Evolutionary conservation across 2,888 invertebrate genomes (phyloP).

Genomic region (Callosobruchus maculatus): DNA sequence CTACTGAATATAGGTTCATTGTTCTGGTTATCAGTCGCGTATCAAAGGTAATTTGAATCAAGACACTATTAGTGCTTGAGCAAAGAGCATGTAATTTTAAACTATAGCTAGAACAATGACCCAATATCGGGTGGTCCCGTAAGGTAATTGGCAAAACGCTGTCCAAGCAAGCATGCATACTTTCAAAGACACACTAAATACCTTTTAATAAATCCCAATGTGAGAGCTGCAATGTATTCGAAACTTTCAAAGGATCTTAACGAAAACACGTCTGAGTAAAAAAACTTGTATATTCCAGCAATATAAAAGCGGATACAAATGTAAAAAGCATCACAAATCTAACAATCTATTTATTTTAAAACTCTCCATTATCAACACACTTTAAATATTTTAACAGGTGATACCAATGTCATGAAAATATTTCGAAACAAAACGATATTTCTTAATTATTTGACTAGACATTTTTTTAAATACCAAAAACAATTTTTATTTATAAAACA

Average conservation of each 20-base stretch:
- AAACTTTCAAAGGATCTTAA: slow-evolving; percentile 3
- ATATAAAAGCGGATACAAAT: slow-evolving; percentile 33
- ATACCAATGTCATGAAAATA: slow-evolving; percentile 13
- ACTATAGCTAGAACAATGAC: no score
- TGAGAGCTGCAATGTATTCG: neutral
- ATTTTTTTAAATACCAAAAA: slow-evolving; percentile 1
- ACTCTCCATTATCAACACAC: slow-evolving; percentile 33
- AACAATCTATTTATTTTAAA: slow-evolving; percentile 28
- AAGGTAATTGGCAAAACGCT: neutral
- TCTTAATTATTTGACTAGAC: slow-evolving; percentile 14
- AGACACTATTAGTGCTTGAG: no score
- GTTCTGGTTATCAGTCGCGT: no score
- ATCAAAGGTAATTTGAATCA: no score
- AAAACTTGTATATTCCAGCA: slow-evolving; percentile 27
- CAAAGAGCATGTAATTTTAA: no score
- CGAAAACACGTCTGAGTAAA: slow-evolving; percentile 16
- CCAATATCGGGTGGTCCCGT: no score
- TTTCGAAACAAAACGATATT: slow-evolving; percentile 13
- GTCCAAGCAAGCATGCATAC: neutral
- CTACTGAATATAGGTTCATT: no score
- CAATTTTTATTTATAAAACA: slow-evolving; percentile 8
- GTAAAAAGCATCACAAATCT: slow-evolving; percentile 33
- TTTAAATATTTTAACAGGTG: slow-evolving; percentile 25
- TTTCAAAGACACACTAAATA: neutral
- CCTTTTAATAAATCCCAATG: neutral